Percentiles rank a stretch among this genome's conserved stretches.
phyloP scores from a whole-genome alignment of 2,113 vertebrate genomes.

The Myiagra hebetior region DNA sequence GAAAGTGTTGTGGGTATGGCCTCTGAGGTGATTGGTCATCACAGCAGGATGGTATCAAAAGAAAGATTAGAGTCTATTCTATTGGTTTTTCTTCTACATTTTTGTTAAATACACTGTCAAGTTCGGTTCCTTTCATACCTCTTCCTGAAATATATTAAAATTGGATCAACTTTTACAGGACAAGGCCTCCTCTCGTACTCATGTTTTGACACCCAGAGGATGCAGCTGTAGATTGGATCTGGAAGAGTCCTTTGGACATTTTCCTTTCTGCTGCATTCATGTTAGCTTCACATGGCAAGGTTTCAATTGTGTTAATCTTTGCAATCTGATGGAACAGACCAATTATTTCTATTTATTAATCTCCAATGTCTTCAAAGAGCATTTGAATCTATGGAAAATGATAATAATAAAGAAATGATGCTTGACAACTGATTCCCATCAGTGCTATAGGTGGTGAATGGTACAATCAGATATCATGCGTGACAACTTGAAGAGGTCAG shows the following conservation, averaged over 20 bases:
- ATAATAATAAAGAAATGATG: conserved; percentile 32
- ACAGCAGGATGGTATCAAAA: neutral
- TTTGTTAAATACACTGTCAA: neutral
- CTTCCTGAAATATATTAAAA: neutral
- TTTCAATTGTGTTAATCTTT: conserved; percentile 4
- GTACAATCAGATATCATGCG: neutral
- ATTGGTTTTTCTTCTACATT: neutral
- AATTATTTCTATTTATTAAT: conserved; percentile 38
- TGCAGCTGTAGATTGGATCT: neutral
- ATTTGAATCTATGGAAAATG: conserved; percentile 5
- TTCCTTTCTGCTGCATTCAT: neutral
- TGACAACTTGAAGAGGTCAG: conserved; percentile 38
- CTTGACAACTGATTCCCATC: conserved; percentile 5
- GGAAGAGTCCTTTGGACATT: neutral
- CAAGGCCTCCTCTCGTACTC: neutral
- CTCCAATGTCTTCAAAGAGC: neutral
- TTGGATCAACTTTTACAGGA: neutral
- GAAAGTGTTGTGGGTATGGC: neutral
- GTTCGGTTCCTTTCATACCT: neutral
- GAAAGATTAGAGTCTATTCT: neutral
- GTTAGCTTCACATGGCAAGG: neutral
- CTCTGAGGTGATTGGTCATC: neutral
- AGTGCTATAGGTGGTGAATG: neutral
- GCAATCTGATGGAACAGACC: neutral
- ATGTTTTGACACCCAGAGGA: neutral